Evolutionary conservation across 2,888 invertebrate species (phyloP), one percentile per base, ranked within the genome.

Genomic region (Laspeyria flexula): DNA sequence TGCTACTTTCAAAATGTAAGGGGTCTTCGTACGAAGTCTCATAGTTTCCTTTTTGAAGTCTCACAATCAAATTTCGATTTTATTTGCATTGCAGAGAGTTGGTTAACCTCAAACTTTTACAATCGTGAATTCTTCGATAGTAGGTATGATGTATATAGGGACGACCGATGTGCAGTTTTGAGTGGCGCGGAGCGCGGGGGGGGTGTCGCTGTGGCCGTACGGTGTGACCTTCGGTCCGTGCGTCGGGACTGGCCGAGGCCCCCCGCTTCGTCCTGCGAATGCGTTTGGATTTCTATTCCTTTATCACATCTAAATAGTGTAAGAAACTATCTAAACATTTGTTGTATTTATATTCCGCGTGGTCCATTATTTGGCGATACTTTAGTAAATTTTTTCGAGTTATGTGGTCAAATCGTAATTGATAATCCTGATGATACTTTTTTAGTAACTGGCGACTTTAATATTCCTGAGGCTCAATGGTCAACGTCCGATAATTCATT

Each of bases 1-100:
- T 2, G 43, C 15, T 58, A 54, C 35, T 59, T 55, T 31, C 58
- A 59, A 41, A 59, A 59, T 12, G 53, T 44, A n/a, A 40, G 60
- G 16, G 55, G 53, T 0, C 33, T 60, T 1, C 43, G 55, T 16
- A 55, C 59, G 11, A 59, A 59, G 41, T 46, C 49, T 3, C 43
- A 46, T 34, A 13, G 16, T 0, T 59, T 59, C 42, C 41, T 52
- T 6, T 39, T 43, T 7, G 10, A 33, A 6, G 33, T 55, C 6
- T 10, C 38, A 7, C 40, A 40, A 7, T 47, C 42, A 1, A 18
- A 50, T 29, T 54, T 38, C 13, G 50, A 60, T 40, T 45, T 60
- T 25, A 46, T 60, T 6, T 54, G 53, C 15, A 12, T 60, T 7
- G 44, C 55, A 0, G 60, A 60, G 25, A 47, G 39, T 0, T 60